Percentiles rank a stretch among this genome's conserved stretches.
phyloP scores from a whole-genome alignment of 2,888 invertebrate genomes.

The Acleris cristana region DNA sequence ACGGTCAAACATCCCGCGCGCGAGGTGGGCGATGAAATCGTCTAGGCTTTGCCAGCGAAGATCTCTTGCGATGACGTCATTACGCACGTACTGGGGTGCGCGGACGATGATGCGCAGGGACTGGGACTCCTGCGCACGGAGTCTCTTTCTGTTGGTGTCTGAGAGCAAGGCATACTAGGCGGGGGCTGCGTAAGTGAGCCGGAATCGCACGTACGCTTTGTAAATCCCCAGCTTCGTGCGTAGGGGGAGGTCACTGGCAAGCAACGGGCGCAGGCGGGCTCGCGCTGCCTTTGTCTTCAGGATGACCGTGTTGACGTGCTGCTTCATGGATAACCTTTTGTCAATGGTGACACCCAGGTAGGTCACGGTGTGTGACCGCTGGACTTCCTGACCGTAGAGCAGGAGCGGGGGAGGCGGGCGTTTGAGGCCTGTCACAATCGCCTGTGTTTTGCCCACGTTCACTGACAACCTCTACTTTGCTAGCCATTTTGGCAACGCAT shows the following conservation, averaged over 20 bases:
- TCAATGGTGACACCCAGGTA: constrained; percentile 1
- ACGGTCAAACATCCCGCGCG: no score
- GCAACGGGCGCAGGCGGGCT: neutral
- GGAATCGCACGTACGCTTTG: constrained; percentile 5
- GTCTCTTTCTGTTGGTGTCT: constrained; percentile 2
- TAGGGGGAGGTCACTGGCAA: neutral
- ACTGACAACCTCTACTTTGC: neutral
- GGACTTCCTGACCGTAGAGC: no score
- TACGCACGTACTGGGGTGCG: constrained; percentile 13
- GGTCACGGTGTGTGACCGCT: no score
- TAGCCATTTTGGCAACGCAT: neutral
- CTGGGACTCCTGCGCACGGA: constrained; percentile 9
- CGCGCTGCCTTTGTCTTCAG: neutral
- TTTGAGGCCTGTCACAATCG: neutral
- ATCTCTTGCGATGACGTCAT: neutral
- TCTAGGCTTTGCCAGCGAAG: neutral
- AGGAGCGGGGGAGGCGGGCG: no score
- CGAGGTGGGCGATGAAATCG: no score
- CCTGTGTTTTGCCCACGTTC: constrained; percentile 1
- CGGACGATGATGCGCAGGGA: constrained; percentile 6
- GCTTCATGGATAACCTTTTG: neutral
- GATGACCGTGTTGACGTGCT: neutral
- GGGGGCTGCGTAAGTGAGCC: constrained; percentile 26
- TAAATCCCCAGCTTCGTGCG: constrained; percentile 11
- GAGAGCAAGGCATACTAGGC: constrained; percentile 13